Base-by-base conservation (phyloP, 2,888 invertebrate species). In the Andrena bicolor region DNA sequence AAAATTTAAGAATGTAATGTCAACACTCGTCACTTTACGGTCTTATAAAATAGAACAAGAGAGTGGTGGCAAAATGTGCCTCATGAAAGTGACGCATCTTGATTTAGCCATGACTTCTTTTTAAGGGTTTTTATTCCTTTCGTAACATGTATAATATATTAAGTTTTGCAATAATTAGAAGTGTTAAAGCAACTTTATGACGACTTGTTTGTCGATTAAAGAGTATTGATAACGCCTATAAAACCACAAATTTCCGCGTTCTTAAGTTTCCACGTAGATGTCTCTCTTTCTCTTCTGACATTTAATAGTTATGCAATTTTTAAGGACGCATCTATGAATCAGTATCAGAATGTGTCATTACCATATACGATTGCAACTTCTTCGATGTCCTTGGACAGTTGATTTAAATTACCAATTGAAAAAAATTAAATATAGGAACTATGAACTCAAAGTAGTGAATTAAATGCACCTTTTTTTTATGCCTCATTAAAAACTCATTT, bases 201-300 rank as follows among this genome's bases (percentile, higher is more conserved):
- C 10, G n/a, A 70, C 63, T 13, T 73, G 35, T 58, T 48, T 48
- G 23, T 68, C 48, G 48, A 48, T 58, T 48, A 56, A 20, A 8
- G n/a, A 8, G 56, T 69, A 41, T 69, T 65, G 35, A 74, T 65
- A 70, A 61, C 72, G 7, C 5, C 1, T 48, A 32, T 20, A 74
- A 79, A 83, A 78, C 83, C 61, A 61, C 69, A 82, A 51, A 78
- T 61, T 74, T 83, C 70, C 70, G 53, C 26, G 49, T 78, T 70
- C 60, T 70, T 56, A 61, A 65, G 49, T 82, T 82, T 75, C 58
- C 68, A 53, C 23, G 23, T 28, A 20, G 48, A 41, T 48, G n/a
- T 48, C 41, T 41, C 41, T 41, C 16, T 41, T 41, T 53, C 23
- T 49, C 71, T 63, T 26, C 16, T 16, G 20, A 60, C 10, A 60